Conservation (phyloP, 2,797 vertebrate species). For the Phataginus tetradactyla region DNA sequence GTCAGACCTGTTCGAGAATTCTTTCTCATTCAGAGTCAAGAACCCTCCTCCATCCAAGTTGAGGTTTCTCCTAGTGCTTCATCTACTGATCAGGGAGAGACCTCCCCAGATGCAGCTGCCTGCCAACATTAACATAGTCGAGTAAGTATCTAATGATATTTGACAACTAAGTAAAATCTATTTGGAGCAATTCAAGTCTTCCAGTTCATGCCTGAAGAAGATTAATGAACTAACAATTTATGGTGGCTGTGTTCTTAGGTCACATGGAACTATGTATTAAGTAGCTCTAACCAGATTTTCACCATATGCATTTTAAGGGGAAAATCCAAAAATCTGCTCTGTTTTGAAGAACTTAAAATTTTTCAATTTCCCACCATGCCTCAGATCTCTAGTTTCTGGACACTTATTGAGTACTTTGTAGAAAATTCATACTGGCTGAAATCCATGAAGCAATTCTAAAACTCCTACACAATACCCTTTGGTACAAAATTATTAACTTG, state of each 20-base stretch:
- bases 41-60: too few relatives aligned
- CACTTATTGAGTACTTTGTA: conserved; percentile 17
- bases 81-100: too few relatives aligned
- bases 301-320: background rate
- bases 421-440: conserved; percentile 63
- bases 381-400: conserved; percentile 46
- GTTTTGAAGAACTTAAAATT: conserved; percentile 52
- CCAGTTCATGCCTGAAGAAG: conserved; percentile 17
- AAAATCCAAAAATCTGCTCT: conserved; percentile 45
- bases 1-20: too few relatives aligned
- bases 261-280: conserved; percentile 31
- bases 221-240: conserved; percentile 7
- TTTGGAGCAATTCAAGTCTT: background rate
- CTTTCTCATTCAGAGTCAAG: too few relatives aligned
- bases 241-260: background rate
- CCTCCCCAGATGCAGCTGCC: too few relatives aligned
- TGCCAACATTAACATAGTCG: background rate
- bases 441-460: conserved; percentile 68
- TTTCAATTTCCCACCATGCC: conserved; percentile 26
- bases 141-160: conserved; percentile 29
- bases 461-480: conserved; percentile 39
- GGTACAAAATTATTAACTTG: conserved; percentile 61
- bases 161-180: background rate
- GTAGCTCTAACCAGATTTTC: conserved; percentile 26
- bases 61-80: too few relatives aligned